Evolutionary conservation across 2,797 vertebrate species (phyloP).

Genomic region (Cyprinella venusta): DNA sequence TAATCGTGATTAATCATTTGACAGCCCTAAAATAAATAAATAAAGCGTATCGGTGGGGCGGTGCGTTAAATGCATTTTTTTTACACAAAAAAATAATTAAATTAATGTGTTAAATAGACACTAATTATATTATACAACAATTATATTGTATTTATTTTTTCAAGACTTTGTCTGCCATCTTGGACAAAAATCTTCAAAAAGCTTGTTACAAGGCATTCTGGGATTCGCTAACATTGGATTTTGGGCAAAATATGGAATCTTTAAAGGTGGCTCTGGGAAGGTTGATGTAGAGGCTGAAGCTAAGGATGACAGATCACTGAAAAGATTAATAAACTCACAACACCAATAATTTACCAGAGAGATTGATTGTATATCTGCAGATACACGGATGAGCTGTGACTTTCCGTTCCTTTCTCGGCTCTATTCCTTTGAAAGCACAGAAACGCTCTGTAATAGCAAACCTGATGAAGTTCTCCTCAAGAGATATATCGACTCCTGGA

Average conservation of each 20-base stretch:
- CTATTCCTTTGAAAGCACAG: conserved; percentile 5
- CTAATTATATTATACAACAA: not conserved
- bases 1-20: no score
- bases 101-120: no score
- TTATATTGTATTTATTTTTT: not conserved
- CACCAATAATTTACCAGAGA: conserved; percentile 43
- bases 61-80: no score
- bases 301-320: conserved; percentile 42
- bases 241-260: not conserved
- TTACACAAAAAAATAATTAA: no score
- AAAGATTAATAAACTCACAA: conserved; percentile 40
- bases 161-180: not conserved
- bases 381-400: conserved; percentile 16
- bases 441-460: conserved; percentile 16
- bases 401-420: not conserved
- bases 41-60: no score
- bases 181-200: not conserved
- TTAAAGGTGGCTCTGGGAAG: not conserved
- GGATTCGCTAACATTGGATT: not conserved
- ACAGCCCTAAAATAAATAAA: no score
- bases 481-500: conserved; percentile 10
- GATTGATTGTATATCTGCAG: conserved; percentile 52
- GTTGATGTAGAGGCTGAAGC: conserved; percentile 37
- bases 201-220: not conserved
- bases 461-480: conserved; percentile 28